Percentiles rank a stretch among this genome's conserved stretches.
Evolutionary conservation across 2,797 vertebrate species (phyloP).

Genomic region (Sebastes oblongus): DNA sequence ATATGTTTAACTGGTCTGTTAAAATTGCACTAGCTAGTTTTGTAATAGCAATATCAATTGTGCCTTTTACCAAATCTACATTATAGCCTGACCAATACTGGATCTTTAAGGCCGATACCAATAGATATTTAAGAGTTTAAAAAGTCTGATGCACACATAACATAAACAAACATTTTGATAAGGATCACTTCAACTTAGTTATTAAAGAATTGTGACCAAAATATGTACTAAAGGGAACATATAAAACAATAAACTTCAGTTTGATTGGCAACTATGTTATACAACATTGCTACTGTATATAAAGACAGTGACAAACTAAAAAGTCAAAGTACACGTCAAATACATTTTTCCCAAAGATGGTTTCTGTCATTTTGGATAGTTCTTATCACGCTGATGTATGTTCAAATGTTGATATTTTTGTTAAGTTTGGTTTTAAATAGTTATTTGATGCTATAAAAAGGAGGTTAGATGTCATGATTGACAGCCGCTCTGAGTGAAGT

Average conservation of each 20-base stretch:
- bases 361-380: too few relatives aligned
- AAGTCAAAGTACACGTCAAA: too few relatives aligned
- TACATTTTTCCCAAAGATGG: too few relatives aligned
- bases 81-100: neutral
- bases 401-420: too few relatives aligned
- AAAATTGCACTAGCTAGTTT: neutral
- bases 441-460: too few relatives aligned
- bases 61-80: neutral
- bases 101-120: neutral
- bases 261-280: neutral
- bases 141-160: neutral
- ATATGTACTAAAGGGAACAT: neutral
- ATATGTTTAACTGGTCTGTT: neutral
- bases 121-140: neutral
- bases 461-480: too few relatives aligned
- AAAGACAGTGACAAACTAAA: neutral
- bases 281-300: too few relatives aligned
- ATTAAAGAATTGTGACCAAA: neutral
- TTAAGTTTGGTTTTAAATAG: too few relatives aligned
- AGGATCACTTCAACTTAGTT: neutral
- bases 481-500: too few relatives aligned
- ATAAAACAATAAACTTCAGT: neutral
- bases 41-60: too few relatives aligned
- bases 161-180: neutral
- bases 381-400: too few relatives aligned